Evolutionary conservation across 2,797 vertebrate genomes (phyloP).

Genomic region (Novumbra hubbsi): DNA sequence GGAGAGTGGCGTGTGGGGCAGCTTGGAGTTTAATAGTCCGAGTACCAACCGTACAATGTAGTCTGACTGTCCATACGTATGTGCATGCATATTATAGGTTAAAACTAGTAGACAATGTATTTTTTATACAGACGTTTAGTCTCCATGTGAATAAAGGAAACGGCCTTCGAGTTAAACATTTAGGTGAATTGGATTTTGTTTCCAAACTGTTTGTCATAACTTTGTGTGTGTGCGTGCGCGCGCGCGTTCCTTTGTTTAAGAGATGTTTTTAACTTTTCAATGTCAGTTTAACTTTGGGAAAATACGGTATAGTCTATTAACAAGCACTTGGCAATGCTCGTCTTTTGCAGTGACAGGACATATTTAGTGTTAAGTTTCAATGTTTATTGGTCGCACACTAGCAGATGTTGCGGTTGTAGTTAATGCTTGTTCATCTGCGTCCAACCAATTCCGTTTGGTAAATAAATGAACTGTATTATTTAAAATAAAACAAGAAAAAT

Average conservation of each 20-base stretch:
- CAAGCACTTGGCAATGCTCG: neutral
- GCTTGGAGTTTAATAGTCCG: constrained; percentile 76
- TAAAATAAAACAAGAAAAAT: too few relatives aligned
- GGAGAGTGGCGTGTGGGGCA: constrained; percentile 74
- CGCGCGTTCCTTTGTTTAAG: too few relatives aligned
- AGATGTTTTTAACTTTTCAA: neutral
- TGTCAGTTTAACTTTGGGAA: neutral
- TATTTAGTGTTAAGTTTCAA: neutral
- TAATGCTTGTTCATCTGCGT: too few relatives aligned
- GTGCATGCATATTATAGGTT: constrained; percentile 57
- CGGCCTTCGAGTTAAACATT: constrained; percentile 29
- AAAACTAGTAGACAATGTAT: constrained; percentile 51
- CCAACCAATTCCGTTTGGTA: too few relatives aligned
- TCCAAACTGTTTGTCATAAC: constrained; percentile 3
- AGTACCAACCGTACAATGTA: constrained; percentile 74
- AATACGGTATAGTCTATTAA: neutral
- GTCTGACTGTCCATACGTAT: constrained; percentile 48
- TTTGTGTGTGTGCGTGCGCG: neutral
- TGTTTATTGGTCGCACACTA: too few relatives aligned
- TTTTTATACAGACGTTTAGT: constrained; percentile 30
- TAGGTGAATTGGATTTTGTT: constrained; percentile 49
- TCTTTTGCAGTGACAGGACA: neutral
- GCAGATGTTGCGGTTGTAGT: too few relatives aligned
- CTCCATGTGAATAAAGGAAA: constrained; percentile 17
- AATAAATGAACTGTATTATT: too few relatives aligned